Evolutionary conservation across 2,888 invertebrate species (phyloP).

Genomic region (Deilephila porcellus): DNA sequence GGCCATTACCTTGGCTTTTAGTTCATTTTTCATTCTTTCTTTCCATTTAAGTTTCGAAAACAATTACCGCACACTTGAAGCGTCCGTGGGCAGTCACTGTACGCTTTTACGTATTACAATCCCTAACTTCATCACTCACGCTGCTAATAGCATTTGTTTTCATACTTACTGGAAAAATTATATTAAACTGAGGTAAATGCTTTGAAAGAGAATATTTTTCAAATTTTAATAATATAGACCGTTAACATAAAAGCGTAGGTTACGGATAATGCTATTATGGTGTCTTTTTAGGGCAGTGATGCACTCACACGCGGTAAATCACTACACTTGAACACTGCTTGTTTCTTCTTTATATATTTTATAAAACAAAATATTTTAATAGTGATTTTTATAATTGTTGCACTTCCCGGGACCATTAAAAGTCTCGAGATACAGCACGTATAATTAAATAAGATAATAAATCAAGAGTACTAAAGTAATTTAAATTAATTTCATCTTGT

Average conservation of each 20-base stretch:
- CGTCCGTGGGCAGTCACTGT: constrained; percentile 8
- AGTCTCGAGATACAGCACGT: too few relatives aligned
- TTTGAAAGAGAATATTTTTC: neutral
- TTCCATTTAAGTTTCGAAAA: constrained; percentile 26
- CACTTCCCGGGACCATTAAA: too few relatives aligned
- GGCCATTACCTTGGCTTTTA: constrained; percentile 21
- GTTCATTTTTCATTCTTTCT: constrained; percentile 19
- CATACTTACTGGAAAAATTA: neutral
- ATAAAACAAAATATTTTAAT: too few relatives aligned
- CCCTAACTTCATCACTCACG: constrained; percentile 22
- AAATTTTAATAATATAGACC: constrained; percentile 1
- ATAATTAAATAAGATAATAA: too few relatives aligned
- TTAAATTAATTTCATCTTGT: too few relatives aligned
- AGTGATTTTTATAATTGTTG: too few relatives aligned
- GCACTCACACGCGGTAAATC: neutral
- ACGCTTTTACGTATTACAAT: neutral
- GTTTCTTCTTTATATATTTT: too few relatives aligned
- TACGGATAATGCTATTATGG: neutral
- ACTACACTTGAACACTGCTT: neutral
- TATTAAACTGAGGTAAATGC: neutral
- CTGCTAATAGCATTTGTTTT: constrained; percentile 3
- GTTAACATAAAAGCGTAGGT: neutral
- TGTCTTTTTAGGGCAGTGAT: neutral
- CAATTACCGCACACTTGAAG: constrained; percentile 21
- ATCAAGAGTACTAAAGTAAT: too few relatives aligned